These are phyloP conservation scores for Parazoanthus swiftii DNA, from an alignment of 92 coral and sea anemone genomes.

Conservation along the genomic window DNA sequence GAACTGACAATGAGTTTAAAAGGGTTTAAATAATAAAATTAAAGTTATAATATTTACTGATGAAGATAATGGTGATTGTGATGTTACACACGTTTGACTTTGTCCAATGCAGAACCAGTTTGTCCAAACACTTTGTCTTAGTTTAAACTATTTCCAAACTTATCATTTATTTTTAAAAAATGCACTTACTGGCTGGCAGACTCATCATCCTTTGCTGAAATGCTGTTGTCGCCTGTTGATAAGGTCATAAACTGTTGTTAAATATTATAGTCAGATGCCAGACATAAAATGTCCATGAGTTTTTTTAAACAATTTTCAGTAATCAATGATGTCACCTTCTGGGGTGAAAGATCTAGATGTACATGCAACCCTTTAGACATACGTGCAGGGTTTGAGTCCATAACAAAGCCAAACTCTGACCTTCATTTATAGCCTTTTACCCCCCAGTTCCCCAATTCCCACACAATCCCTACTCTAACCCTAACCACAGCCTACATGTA, in stretches of 20 bases:
- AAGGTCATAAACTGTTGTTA: neutral
- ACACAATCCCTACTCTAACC: neutral
- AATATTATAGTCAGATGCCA: neutral
- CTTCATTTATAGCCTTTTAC: neutral
- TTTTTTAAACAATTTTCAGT: neutral
- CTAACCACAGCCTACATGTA: neutral
- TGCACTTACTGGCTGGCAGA: constrained; percentile 83
- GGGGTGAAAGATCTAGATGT: neutral
- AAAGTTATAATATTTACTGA: no score
- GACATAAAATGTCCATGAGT: neutral
- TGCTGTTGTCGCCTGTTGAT: constrained; percentile 63
- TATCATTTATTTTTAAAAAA: no score
- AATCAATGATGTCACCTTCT: neutral
- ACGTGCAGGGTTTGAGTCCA: neutral
- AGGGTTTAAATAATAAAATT: no score
- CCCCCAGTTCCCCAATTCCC: neutral
- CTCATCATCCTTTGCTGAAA: constrained; percentile 77
- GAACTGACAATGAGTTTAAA: no score
- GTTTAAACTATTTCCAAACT: no score
- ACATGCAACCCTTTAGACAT: neutral
- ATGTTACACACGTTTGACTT: no score
- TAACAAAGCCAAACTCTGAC: neutral
- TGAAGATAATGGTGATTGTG: no score
- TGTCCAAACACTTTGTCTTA: no score
- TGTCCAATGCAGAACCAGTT: no score